Evolutionary conservation across 2,888 invertebrate genomes (phyloP).

Genomic region (Lordiphosa fenestrarum): DNA sequence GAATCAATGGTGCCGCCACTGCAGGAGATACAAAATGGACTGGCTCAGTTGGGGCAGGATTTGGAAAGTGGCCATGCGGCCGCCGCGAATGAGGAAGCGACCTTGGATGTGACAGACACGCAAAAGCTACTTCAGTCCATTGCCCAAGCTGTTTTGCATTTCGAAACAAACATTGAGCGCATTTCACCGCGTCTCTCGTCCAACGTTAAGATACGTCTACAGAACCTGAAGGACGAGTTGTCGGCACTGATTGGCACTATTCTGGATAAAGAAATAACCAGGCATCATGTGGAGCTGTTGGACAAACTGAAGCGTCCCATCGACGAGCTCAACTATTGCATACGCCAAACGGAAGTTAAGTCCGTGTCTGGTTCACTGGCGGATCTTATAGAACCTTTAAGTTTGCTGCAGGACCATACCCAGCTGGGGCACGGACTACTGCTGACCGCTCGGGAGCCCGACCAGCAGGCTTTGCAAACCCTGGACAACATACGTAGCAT

Average conservation of each 20-base stretch:
- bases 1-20: conserved; percentile 82
- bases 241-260: conserved; percentile 83
- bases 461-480: conserved; percentile 65
- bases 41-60: conserved; percentile 81
- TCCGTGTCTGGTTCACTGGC: conserved; percentile 78
- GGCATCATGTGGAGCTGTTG: conserved; percentile 80
- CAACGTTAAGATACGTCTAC: conserved; percentile 74
- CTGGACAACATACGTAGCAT: conserved; percentile 71
- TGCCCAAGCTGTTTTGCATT: conserved; percentile 79
- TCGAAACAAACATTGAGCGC: conserved; percentile 79
- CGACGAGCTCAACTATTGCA: conserved; percentile 81
- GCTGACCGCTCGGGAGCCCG: conserved; percentile 56
- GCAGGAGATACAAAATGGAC: conserved; percentile 82
- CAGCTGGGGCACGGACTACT: conserved; percentile 75
- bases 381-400: conserved; percentile 78
- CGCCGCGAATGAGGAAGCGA: conserved; percentile 56
- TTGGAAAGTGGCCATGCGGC: conserved; percentile 78
- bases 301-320: conserved; percentile 82
- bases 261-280: conserved; percentile 80
- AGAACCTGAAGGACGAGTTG: conserved; percentile 81
- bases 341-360: conserved; percentile 79
- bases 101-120: conserved; percentile 77
- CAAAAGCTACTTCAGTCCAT: conserved; percentile 79
- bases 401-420: conserved; percentile 75
- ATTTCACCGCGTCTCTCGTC: conserved; percentile 65